These are phyloP conservation scores for Heliconius himera DNA, from an alignment of 1,140 invertebrate genomes.

Conservation along the genomic window DNA sequence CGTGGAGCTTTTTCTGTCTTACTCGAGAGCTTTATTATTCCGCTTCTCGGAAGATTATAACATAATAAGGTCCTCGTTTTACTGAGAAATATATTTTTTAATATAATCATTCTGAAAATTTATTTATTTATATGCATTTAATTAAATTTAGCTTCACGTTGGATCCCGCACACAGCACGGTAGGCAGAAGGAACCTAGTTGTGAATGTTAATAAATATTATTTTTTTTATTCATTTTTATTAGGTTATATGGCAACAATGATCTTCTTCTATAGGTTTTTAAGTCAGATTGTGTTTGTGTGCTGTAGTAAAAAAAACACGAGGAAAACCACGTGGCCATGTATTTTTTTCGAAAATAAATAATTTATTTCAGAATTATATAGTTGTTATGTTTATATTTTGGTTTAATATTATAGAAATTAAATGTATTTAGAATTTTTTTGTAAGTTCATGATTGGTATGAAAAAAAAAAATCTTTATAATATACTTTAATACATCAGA, in stretches of 20 bases:
- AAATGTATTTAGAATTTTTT: too few species aligned
- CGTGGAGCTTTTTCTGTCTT: constrained; percentile 20
- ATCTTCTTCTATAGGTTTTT: neutral
- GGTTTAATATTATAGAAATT: too few species aligned
- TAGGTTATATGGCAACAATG: too few species aligned
- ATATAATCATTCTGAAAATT: neutral
- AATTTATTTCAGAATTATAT: neutral
- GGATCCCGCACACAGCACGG: too few species aligned
- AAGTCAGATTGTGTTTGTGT: neutral
- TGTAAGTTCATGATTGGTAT: too few species aligned
- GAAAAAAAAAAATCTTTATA: neutral
- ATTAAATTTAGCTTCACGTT: too few species aligned
- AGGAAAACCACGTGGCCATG: neutral
- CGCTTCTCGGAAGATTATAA: neutral
- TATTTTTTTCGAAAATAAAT: neutral
- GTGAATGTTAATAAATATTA: too few species aligned
- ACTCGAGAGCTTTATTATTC: constrained; percentile 14
- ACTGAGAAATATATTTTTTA: neutral
- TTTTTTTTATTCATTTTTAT: too few species aligned
- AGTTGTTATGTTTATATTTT: neutral
- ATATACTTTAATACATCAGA: neutral
- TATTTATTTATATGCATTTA: too few species aligned
- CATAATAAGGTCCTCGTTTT: constrained; percentile 9
- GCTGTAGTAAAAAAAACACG: neutral
- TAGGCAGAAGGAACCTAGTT: too few species aligned